These are phyloP conservation scores for Malthinus seriepunctatus DNA, from an alignment of 2,888 invertebrate species.

Conservation along the genomic window DNA sequence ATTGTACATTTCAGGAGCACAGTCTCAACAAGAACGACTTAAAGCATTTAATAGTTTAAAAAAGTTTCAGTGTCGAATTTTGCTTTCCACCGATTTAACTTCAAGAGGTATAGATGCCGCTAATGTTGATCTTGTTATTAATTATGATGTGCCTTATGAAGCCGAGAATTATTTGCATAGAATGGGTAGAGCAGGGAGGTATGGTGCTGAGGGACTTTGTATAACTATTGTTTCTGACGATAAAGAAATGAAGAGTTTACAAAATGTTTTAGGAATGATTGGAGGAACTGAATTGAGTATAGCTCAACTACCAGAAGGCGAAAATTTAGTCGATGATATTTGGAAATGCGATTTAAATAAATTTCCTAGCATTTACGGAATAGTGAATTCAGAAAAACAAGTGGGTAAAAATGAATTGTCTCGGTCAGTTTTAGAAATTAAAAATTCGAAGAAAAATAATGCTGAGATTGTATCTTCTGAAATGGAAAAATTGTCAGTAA, in stretches of 20 bases:
- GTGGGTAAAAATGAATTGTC: constrained; percentile 12
- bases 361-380: constrained; percentile 42
- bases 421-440: constrained; percentile 29
- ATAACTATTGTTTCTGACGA: constrained; percentile 73
- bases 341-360: constrained; percentile 39
- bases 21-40: constrained; percentile 77
- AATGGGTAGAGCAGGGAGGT: constrained; percentile 94
- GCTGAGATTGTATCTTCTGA: too few species aligned
- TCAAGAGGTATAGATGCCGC: constrained; percentile 94
- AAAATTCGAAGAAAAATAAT: constrained; percentile 5
- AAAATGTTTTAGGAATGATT: constrained; percentile 61
- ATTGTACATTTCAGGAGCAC: constrained; percentile 75
- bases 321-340: constrained; percentile 43
- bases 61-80: constrained; percentile 78
- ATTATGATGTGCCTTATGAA: constrained; percentile 83
- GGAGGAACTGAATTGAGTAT: constrained; percentile 59
- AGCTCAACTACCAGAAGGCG: constrained; percentile 53
- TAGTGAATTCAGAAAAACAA: constrained; percentile 24
- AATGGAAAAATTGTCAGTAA: neutral
- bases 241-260: constrained; percentile 64
- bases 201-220: constrained; percentile 82
- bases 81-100: constrained; percentile 89
- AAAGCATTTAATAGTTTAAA: constrained; percentile 77
- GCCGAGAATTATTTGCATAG: constrained; percentile 89
- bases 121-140: constrained; percentile 90